Evolutionary conservation across 35 echinoderm and acorn worm species (phyloP).

Genomic region (Ophioderma brevispina): DNA sequence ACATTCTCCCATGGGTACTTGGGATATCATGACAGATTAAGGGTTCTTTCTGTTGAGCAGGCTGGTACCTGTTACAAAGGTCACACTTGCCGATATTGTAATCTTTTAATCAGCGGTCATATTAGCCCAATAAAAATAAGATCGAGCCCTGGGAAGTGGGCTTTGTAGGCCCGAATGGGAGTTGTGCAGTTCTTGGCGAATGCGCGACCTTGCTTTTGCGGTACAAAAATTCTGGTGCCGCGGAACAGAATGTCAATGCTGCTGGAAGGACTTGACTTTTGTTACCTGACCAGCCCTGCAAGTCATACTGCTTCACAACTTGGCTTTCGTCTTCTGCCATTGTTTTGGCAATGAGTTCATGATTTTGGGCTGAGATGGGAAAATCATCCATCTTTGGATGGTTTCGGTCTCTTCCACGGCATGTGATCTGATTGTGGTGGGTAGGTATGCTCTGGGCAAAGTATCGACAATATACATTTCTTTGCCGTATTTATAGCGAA

Average conservation of each 20-base stretch:
- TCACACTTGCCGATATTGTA: slow-evolving; percentile 31
- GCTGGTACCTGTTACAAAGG: slow-evolving; percentile 21
- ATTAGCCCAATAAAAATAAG: slow-evolving; percentile 58
- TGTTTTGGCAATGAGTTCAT: slow-evolving; percentile 10
- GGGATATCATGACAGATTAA: slow-evolving; percentile 49
- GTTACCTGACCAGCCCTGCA: slow-evolving; percentile 10
- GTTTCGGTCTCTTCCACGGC: slow-evolving; percentile 36
- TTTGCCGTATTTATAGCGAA: slow-evolving; percentile 48
- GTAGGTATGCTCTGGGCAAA: slow-evolving; percentile 37
- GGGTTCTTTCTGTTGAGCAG: slow-evolving; percentile 55
- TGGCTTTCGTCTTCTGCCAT: slow-evolving; percentile 26
- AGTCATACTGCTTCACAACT: not conserved
- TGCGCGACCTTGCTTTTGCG: not conserved
- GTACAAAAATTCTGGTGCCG: slow-evolving; percentile 50
- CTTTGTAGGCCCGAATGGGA: slow-evolving; percentile 54
- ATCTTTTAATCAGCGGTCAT: slow-evolving; percentile 56
- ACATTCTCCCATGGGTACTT: slow-evolving; percentile 65
- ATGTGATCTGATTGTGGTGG: not conserved
- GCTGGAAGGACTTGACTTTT: not conserved
- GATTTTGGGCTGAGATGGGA: slow-evolving; percentile 18
- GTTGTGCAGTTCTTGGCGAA: slow-evolving; percentile 4
- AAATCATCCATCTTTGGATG: slow-evolving; percentile 14
- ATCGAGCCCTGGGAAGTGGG: slow-evolving; percentile 55
- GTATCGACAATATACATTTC: slow-evolving; percentile 80
- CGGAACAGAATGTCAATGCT: slow-evolving; percentile 40